These are phyloP conservation scores for Drosophila paramelanica DNA, from an alignment of 2,888 invertebrate genomes.

Conservation along the genomic window DNA sequence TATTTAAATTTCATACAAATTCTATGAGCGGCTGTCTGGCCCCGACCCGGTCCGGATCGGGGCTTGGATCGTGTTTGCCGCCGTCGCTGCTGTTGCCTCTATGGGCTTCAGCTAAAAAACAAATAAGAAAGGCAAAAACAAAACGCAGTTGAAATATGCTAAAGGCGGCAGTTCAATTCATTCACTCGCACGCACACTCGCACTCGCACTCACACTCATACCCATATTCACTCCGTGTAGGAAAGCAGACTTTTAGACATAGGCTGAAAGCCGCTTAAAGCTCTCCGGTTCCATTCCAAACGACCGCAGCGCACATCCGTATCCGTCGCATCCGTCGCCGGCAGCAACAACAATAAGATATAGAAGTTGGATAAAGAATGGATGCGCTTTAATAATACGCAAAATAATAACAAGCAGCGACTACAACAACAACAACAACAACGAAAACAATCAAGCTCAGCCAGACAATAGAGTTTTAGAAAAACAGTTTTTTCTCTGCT, in stretches of 20 bases:
- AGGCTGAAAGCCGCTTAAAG: constrained; percentile 68
- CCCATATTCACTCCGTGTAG: not conserved
- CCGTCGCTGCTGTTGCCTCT: constrained; percentile 22
- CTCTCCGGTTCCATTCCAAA: constrained; percentile 39
- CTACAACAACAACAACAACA: constrained; percentile 28
- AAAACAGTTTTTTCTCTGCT: constrained; percentile 38
- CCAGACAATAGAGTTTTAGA: constrained; percentile 63
- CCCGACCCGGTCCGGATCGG: constrained; percentile 30
- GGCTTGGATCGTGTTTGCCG: constrained; percentile 49
- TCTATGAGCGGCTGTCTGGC: constrained; percentile 69
- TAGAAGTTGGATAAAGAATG: constrained; percentile 71
- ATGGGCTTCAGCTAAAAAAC: constrained; percentile 52
- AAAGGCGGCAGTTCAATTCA: constrained; percentile 72
- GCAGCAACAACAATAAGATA: constrained; percentile 41
- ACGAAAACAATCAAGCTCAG: constrained; percentile 58
- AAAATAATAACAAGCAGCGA: constrained; percentile 64
- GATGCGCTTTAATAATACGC: constrained; percentile 72
- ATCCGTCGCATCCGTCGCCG: constrained; percentile 61
- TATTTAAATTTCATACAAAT: constrained; percentile 82
- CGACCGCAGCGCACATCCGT: constrained; percentile 36
- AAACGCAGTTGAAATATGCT: constrained; percentile 71
- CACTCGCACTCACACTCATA: constrained; percentile 3
- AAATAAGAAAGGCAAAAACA: constrained; percentile 23
- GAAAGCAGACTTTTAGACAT: constrained; percentile 34
- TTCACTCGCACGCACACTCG: constrained; percentile 46